Evolutionary conservation across 2,888 invertebrate species (phyloP), one percentile per base, ranked within the genome.

Genomic region (Pollenia griseotomentosa): DNA sequence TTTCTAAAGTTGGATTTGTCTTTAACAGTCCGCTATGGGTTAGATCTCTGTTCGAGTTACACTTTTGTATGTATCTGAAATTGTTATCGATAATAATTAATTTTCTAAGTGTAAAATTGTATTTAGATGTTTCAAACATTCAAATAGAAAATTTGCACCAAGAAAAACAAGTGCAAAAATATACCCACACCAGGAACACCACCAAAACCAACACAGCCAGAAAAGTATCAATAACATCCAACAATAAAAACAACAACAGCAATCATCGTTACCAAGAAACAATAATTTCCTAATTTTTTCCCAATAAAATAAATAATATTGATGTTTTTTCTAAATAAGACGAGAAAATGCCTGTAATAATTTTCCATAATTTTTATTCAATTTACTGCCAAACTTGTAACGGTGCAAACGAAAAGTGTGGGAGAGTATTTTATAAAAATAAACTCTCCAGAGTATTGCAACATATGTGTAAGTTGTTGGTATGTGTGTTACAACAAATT

Each of bases 291-390:
- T 14, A 66, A 57, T 73, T 46, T 61, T 83, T 83, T 80, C 53
- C 40, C 70, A 86, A 86, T 80, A 70, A 80, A 83, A 75, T 53
- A 70, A 86, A 80, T 79, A 44, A 70, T 79, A 74, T 68, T 68
- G 44, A 75, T 63, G 55, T 51, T 81, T 61, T 33, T 33, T 33
- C 19, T 8, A 4, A 11, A 59, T 66, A 42, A 42, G 7, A 9
- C 33, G 19, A 19, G 48, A 42, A 16, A 61, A 79, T 70, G 40
- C 57, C n/a, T 59, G 33, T 55, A 33, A 68, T 42, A 79, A 70
- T 61, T 80, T 85, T 70, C 63, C 80, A 85, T 75, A 61, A 68
- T 63, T 70, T 74, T 75, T 71, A 71, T 71, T 71, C 33, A 71
- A 70, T 70, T 83, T 71, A 63, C 42, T 57, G 55, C 12, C 42